These are phyloP conservation scores for Momotus momota DNA, from an alignment of 2,797 vertebrate species.

Conservation along the genomic window DNA sequence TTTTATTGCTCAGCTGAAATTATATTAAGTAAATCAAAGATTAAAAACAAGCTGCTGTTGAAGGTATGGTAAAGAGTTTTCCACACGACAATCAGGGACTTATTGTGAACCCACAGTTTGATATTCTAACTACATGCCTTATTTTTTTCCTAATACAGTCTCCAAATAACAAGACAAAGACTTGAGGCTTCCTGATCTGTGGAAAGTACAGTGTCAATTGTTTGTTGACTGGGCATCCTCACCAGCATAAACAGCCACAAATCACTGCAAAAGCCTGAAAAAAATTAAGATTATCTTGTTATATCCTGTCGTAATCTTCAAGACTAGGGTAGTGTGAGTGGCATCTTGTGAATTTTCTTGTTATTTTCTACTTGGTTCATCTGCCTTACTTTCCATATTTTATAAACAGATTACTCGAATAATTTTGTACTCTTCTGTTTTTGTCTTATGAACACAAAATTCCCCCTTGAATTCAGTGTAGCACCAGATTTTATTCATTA, in stretches of 20 bases:
- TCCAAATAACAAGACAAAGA: not conserved
- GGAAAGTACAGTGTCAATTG: not conserved
- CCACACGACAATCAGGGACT: not conserved
- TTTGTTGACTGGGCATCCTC: not conserved
- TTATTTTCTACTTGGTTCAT: not conserved
- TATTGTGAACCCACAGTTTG: not conserved
- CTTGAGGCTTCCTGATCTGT: not conserved
- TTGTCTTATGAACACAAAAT: not conserved
- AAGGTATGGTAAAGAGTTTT: not conserved
- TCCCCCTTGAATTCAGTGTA: not conserved
- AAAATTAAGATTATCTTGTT: not conserved
- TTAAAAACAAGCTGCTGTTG: not conserved
- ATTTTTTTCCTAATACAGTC: not conserved
- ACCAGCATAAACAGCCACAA: not conserved
- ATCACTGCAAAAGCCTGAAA: not conserved
- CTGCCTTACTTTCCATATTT: not conserved
- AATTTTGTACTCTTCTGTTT: not conserved
- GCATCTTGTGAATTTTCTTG: not conserved
- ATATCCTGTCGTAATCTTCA: not conserved
- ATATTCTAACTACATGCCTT: not conserved
- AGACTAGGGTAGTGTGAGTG: not conserved
- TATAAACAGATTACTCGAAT: not conserved
- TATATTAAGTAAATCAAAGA: not conserved
- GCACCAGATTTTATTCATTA: not conserved
- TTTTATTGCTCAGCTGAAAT: not conserved